Conservation (phyloP, 2,113 vertebrate species). For the Oxyruncus cristatus region DNA sequence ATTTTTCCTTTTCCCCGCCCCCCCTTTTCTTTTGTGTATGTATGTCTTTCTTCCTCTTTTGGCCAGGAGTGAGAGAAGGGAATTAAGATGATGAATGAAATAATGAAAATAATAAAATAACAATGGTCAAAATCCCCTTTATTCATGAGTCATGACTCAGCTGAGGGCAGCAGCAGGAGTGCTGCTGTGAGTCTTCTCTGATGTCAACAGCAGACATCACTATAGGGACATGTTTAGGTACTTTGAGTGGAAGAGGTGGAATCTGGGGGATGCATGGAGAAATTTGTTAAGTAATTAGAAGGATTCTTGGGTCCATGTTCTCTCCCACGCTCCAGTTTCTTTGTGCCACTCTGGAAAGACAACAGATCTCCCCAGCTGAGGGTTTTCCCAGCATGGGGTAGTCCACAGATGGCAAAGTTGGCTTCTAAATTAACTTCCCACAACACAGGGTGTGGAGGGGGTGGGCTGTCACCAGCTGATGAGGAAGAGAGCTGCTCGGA, state of each 20-base stretch:
- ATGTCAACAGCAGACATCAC: slow-evolving; percentile 43
- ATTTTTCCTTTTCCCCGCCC: not conserved
- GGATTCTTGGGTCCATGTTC: slow-evolving; percentile 13
- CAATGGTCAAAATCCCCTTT: slow-evolving; percentile 62
- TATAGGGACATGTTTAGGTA: not conserved
- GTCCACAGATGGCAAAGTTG: slow-evolving; percentile 55
- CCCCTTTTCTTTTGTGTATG: not conserved
- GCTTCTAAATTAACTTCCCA: slow-evolving; percentile 57
- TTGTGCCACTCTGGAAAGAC: slow-evolving; percentile 1
- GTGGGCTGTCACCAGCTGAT: slow-evolving; percentile 29
- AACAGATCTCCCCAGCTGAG: slow-evolving; percentile 53
- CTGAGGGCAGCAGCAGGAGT: slow-evolving; percentile 33
- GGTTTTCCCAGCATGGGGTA: slow-evolving; percentile 64
- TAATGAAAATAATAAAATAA: slow-evolving; percentile 71
- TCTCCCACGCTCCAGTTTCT: slow-evolving; percentile 29
- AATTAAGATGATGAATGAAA: slow-evolving; percentile 71
- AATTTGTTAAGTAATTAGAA: not conserved
- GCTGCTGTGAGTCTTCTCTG: slow-evolving; percentile 18
- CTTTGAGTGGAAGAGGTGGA: slow-evolving; percentile 23
- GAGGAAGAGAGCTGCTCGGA: not conserved
- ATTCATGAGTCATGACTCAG: slow-evolving; percentile 54
- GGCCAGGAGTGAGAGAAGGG: slow-evolving; percentile 30
- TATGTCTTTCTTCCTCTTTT: slow-evolving; percentile 16
- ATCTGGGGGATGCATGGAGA: not conserved
- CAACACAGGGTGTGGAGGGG: slow-evolving; percentile 21